phyloP scores from a whole-genome alignment of 2,113 vertebrate species.

The Hirundichthys speculiger region DNA sequence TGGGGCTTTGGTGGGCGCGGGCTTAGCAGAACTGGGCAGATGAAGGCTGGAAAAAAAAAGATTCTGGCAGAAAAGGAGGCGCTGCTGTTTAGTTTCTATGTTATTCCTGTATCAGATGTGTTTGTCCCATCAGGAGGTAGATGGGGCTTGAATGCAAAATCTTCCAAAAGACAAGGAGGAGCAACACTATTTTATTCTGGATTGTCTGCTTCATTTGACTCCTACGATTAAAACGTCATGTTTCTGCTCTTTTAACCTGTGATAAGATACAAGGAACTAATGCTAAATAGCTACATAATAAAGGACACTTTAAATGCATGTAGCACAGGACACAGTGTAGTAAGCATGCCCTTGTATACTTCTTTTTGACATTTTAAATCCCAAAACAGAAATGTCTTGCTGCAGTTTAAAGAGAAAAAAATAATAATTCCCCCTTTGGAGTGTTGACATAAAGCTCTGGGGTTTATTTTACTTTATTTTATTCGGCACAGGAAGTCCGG shows the following conservation, averaged over 20 bases:
- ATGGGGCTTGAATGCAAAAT: neutral
- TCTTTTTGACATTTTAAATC: too few relatives aligned
- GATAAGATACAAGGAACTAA: neutral
- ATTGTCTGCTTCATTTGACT: neutral
- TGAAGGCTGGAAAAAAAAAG: conserved; percentile 12
- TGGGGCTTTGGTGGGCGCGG: neutral
- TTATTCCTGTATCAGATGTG: conserved; percentile 2
- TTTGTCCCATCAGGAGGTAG: neutral
- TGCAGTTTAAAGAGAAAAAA: too few relatives aligned
- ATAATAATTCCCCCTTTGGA: too few relatives aligned
- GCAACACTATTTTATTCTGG: neutral
- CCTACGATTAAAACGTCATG: too few relatives aligned
- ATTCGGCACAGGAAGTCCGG: too few relatives aligned
- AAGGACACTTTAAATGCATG: conserved; percentile 9
- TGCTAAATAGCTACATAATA: neutral
- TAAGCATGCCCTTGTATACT: too few relatives aligned
- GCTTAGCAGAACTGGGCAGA: conserved; percentile 6
- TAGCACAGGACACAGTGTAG: too few relatives aligned
- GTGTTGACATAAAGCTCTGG: too few relatives aligned
- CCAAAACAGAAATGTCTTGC: too few relatives aligned
- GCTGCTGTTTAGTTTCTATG: neutral
- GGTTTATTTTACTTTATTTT: too few relatives aligned
- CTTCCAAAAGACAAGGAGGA: too few relatives aligned
- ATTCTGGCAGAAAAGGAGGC: neutral
- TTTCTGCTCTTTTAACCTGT: too few relatives aligned